Evolutionary conservation across 2,888 invertebrate species (phyloP), one percentile per base, ranked within the genome.

Genomic region (Noctua fimbriata): DNA sequence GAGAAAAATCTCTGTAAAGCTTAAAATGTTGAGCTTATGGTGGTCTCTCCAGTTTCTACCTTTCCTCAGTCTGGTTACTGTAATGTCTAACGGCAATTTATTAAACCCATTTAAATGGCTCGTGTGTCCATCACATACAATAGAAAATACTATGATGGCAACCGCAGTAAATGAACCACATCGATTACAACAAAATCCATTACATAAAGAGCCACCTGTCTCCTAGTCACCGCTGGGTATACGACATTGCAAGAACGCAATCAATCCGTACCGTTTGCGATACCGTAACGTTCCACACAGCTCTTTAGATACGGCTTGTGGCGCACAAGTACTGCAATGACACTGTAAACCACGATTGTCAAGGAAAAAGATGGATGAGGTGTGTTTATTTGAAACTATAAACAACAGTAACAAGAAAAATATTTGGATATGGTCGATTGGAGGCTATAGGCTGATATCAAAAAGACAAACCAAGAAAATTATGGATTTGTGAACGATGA

Each of bases 221-320:
- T 60, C 49, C 66, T 58, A 70, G 65, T 32, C 32, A 84, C 86
- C 82, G 83, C 69, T 69, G 60, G 55, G 58, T 21, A 58, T 52
- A 49, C 58, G 77, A 85, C 86, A 76, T 72, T 47, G 24, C 69
- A 49, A 74, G 86, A 78, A 82, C 76, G 87, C 76, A 88, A 41
- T 85, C 73, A 60, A 60, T 49, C 36, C 66, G 21, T 76, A 76
- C 86, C 86, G 86, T 86, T 76, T 16, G 41, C 9, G 36, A 44
- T 86, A 88, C 86, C 86, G 86, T 85, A 85, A 78, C 55, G 44
- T 60, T 49, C 85, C 60, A 72, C 60, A 32, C 49, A 4, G 21
- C 58, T 66, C 55, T 81, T 87, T 87, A 81, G 85, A 69, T 67
- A 77, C 69, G 72, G 76, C 65, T 66, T 76, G 41, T 76, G 21